Evolutionary conservation across 2,113 vertebrate species (phyloP), one percentile per base, ranked within the genome.

Genomic region (Thunnus thynnus): DNA sequence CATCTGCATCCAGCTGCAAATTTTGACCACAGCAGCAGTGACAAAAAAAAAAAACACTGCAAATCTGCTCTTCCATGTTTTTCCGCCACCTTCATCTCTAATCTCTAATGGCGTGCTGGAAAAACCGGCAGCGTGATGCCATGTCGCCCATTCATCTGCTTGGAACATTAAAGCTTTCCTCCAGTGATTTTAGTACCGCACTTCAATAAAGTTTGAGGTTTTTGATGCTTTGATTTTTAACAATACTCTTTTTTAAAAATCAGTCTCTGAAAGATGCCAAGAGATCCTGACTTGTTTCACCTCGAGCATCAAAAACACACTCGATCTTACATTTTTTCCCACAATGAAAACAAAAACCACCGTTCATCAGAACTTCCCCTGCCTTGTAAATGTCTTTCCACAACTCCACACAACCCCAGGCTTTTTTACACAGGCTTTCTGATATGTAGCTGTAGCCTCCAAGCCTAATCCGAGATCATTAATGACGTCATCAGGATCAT

Each of bases 1-100:
- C 36, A 36, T 68, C 51, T 64, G 60, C 41, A 48, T 56, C 54
- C 58, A 67, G 52, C 72, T 47, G 32, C 56, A 36, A 17, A 54
- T 16, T 18, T 12, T 61, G 30, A 54, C 12, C 27, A 30, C 36
- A 32, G 36, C 64, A 48, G 50, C 71, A 36, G 25, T 14, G 4
- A 30, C 3, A 41, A 41, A 7, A 41, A 8, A 41, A 36, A 5
- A 4, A 63, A 60, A 58, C 16, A 7, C 47, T 36, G 1, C 5
- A 41, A 22, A 41, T 25, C 30, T 12, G 36, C 27, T 22, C 3
- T 17, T 60, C 65, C 52, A 75, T 16, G 64, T 36, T 44, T 68
- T 25, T 56, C 6, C 22, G 7, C 25, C 44, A 17, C 14, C 52
- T 4, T 30, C 4, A 6, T 9, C 47, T 66, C 5, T 18, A 22